Percentiles rank a stretch among this genome's conserved stretches.
These are phyloP conservation scores for Sanderia malayensis DNA, from an alignment of 30 jellyfish, hydroid and myxozoan genomes.

Conservation along the genomic window DNA sequence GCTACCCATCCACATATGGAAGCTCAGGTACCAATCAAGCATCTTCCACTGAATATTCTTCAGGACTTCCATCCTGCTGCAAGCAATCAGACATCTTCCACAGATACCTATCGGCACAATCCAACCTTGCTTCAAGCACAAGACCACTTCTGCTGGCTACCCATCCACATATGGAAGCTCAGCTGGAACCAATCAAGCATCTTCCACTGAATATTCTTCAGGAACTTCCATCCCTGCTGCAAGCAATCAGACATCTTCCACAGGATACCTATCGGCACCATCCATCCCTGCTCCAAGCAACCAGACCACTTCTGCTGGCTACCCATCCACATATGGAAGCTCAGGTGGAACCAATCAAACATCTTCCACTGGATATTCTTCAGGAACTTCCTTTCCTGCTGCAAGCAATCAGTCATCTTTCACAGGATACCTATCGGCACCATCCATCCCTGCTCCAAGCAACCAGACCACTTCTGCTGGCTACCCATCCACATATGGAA, in stretches of 20 bases:
- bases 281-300: background rate
- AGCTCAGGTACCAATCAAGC: conserved; percentile 9
- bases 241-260: background rate
- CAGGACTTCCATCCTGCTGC: background rate
- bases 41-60: background rate
- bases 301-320: background rate
- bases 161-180: background rate
- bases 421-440: background rate
- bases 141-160: no score
- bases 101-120: background rate
- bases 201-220: background rate
- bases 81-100: background rate
- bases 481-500: conserved; percentile 1
- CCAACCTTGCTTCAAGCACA: background rate
- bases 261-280: background rate
- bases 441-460: background rate
- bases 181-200: background rate
- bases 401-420: conserved; percentile 8
- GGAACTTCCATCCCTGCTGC: background rate
- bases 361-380: background rate
- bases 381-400: background rate
- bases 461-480: background rate
- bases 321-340: background rate
- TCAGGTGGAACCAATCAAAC: background rate
- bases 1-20: background rate